Evolutionary conservation across 2,888 invertebrate species (phyloP), one percentile per base, ranked within the genome.

Genomic region (Oligia fasciuncula): DNA sequence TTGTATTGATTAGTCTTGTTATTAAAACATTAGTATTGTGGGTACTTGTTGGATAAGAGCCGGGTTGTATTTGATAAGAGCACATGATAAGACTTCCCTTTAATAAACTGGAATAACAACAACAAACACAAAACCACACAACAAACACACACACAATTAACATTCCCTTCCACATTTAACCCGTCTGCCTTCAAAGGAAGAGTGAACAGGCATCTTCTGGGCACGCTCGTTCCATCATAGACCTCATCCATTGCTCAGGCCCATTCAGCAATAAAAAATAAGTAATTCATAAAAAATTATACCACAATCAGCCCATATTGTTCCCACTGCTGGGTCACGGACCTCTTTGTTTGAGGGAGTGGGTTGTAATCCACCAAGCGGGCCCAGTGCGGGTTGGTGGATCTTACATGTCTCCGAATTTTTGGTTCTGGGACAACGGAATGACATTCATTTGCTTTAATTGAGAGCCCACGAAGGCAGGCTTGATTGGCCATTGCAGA

Each of bases 1-100:
- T 86, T 73, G 67, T 82, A 89, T 90, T 86, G 77, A 86, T 86
- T 80, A 77, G 78, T 60, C 3, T 63, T 8, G 69, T 74, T 35
- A 78, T 79, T 74, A 79, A 72, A 83, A 78, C 14, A 62, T 63
- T 35, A 73, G 46, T 62, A 6, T 71, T 72, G 68, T 74, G n/a
- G 46, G 1, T 46, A 43, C 29, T 71, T 71, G 40, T 57, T 49
- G 8, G 23, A 17, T 43, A 57, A 49, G 23, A 2, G 5, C 4
- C 4, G 17, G 19, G 19, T 14, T 73, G 11, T 57, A 46, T 54
- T 54, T 62, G 66, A 68, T 80, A 54, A 67, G n/a, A 14, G n/a
- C 9, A 54, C 0, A n/a, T 35, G 79, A 80, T 80, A 63, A 54
- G 43, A 46, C 0, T 19, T 70, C 11, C 19, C 62, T 8, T 40